Base-by-base conservation (phyloP, 1,140 invertebrate genomes). In the Ceratina australensis region DNA sequence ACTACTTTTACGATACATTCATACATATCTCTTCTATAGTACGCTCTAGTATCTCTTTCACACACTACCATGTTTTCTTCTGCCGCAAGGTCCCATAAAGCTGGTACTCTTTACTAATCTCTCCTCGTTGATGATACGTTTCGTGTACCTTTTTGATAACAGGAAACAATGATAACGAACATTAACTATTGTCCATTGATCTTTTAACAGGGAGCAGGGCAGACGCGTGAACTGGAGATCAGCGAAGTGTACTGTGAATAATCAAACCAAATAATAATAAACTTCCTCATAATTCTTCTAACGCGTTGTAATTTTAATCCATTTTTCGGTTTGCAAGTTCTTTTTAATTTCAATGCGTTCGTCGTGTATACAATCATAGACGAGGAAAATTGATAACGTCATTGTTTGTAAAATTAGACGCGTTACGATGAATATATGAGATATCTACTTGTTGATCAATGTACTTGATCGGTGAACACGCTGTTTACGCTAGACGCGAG, bases 171-270 rank as follows among this genome's bases (percentile, higher is more conserved):
- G 4, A 26, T 54, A 13, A 24, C 42, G 10, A 26, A 63, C 13
- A 68, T 22, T 50, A 24, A 68, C 69, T 15, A 64, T 28, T 26
- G 22, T 20, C 13, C 8, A 26, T 68, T 83, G 28, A 77, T 69
- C n/a, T n/a, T 57, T 83, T 86, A 76, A 16, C 60, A 90, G 88
- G 88, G 85, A 63, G 68, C 84, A 59, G 81, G 87, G 1, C 86
- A 57, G 79, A 88, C 89, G 24, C 86, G 60, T 49, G 71, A 88
- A 72, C 74, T 73, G 13, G 83, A 86, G 13, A 84, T 89, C 28
- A 87, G 59, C 54, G 86, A 90, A 72, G 7, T 64, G 50, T 69
- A 65, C 28, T 59, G 74, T 13, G 73, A 71, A 63, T 68, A 80
- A 2, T 83, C 54, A 83, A 69, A 18, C n/a, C 33, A 59, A 59